Evolutionary conservation across 2,113 vertebrate genomes (phyloP).

Genomic region (Hipposideros armiger): DNA sequence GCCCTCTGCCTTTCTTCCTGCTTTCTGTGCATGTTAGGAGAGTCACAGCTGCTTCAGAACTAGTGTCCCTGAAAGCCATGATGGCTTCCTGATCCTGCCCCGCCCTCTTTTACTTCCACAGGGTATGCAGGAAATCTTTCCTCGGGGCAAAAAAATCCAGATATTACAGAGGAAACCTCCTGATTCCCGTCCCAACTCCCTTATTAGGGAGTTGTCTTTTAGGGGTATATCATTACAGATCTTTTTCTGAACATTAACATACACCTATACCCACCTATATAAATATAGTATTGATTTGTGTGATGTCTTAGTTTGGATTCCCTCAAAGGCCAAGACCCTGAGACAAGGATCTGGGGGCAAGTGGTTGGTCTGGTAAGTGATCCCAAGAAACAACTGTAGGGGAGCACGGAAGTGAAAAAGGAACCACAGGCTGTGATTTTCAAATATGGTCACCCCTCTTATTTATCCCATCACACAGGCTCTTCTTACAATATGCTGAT

Average conservation of each 20-base stretch:
- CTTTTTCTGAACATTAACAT: background rate
- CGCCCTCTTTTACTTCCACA: background rate
- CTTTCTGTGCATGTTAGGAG: background rate
- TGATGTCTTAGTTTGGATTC: background rate
- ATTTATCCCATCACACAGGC: background rate
- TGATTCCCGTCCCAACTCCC: background rate
- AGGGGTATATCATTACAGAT: background rate
- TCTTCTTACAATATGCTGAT: background rate
- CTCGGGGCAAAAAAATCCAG: background rate
- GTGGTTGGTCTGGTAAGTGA: background rate
- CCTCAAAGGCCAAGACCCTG: background rate
- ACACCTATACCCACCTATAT: background rate
- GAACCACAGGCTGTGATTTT: background rate
- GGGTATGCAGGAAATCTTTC: background rate
- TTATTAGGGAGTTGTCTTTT: background rate
- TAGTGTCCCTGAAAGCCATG: background rate
- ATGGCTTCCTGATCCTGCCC: background rate
- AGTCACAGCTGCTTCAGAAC: background rate
- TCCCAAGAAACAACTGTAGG: background rate
- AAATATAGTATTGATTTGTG: background rate
- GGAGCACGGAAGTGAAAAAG: background rate
- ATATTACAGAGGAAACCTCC: background rate
- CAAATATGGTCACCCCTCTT: background rate
- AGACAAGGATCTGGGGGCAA: background rate
- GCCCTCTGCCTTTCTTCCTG: background rate